phyloP scores from a whole-genome alignment of 30 jellyfish, hydroid and myxozoan genomes.

The Mastigias papua region DNA sequence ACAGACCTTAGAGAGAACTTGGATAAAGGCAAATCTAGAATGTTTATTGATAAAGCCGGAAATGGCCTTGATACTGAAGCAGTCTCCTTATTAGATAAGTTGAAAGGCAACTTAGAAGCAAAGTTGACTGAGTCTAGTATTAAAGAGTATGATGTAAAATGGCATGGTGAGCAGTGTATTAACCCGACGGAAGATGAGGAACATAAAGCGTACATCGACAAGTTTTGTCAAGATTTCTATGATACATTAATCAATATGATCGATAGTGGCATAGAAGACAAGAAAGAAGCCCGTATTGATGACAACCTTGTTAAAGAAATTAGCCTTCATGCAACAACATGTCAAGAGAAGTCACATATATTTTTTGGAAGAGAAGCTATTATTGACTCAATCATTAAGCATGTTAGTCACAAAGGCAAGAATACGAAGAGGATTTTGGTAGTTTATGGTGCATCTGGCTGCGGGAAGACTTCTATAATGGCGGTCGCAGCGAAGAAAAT shows the following conservation, averaged over 20 bases:
- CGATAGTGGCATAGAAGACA: conserved; percentile 84
- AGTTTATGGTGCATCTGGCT: conserved; percentile 91
- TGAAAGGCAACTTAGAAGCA: conserved; percentile 48
- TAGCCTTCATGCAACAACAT: conserved; percentile 77
- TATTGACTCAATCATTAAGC: conserved; percentile 50
- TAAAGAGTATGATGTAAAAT: conserved; percentile 62
- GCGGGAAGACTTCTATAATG: conserved; percentile 92
- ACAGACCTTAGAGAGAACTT: conserved; percentile 59
- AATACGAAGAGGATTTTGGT: conserved; percentile 47
- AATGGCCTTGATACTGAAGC: conserved; percentile 79
- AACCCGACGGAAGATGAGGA: conserved; percentile 52
- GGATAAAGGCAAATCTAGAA: conserved; percentile 63
- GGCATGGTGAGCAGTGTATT: conserved; percentile 82
- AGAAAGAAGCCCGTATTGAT: conserved; percentile 55
- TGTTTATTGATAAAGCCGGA: conserved; percentile 76
- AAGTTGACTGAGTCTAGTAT: conserved; percentile 58
- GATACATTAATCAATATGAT: conserved; percentile 69
- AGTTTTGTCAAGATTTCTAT: conserved; percentile 79
- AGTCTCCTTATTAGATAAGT: conserved; percentile 43
- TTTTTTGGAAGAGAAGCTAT: conserved; percentile 88
- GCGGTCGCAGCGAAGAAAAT: conserved; percentile 82
- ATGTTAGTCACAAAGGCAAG: conserved; percentile 32
- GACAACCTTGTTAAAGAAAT: conserved; percentile 84
- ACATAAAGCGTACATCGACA: conserved; percentile 61
- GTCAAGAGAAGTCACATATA: conserved; percentile 79